These are phyloP conservation scores for Pipistrellus pygmaeus DNA, from an alignment of 2,797 vertebrate genomes.

Conservation along the genomic window DNA sequence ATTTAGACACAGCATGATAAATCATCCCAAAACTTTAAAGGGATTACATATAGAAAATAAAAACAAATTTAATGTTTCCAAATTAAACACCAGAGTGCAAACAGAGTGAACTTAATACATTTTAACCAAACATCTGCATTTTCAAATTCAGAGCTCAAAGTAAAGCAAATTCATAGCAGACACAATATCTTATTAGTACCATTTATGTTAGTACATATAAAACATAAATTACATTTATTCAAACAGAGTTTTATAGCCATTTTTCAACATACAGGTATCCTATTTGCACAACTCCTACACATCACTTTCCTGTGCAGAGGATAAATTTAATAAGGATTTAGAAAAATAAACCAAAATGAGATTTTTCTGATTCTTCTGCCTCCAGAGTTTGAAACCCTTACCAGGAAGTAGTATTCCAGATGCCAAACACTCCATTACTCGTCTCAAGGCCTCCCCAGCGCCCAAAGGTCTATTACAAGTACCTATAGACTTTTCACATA, in stretches of 20 bases:
- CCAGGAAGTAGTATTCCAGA: slow-evolving; percentile 98
- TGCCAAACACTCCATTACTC: slow-evolving; percentile 99
- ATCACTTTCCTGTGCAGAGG: slow-evolving; percentile 60
- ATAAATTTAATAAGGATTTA: slow-evolving; percentile 63
- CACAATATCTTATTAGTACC: slow-evolving; percentile 78
- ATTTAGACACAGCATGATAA: slow-evolving; percentile 63
- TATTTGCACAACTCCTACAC: slow-evolving; percentile 47
- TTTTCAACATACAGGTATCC: slow-evolving; percentile 55
- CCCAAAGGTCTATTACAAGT: slow-evolving; percentile 99
- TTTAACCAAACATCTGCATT: slow-evolving; percentile 67
- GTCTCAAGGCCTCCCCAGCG: slow-evolving; percentile 97
- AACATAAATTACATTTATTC: slow-evolving; percentile 74
- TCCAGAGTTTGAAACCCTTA: slow-evolving; percentile 87
- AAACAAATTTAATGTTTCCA: slow-evolving; percentile 64
- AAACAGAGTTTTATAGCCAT: slow-evolving; percentile 60
- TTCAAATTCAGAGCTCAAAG: slow-evolving; percentile 63
- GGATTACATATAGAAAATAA: slow-evolving; percentile 51
- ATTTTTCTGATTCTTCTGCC: slow-evolving; percentile 77
- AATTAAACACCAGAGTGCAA: slow-evolving; percentile 70
- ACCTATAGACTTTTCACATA: slow-evolving; percentile 99
- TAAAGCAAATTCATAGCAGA: slow-evolving; percentile 68
- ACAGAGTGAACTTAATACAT: slow-evolving; percentile 63
- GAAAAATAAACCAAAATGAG: slow-evolving; percentile 72
- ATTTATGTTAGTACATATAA: slow-evolving; percentile 81
- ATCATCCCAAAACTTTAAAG: slow-evolving; percentile 60